These are phyloP conservation scores for Carettochelys insculpta DNA, from an alignment of 2,113 vertebrate genomes.

Conservation along the genomic window DNA sequence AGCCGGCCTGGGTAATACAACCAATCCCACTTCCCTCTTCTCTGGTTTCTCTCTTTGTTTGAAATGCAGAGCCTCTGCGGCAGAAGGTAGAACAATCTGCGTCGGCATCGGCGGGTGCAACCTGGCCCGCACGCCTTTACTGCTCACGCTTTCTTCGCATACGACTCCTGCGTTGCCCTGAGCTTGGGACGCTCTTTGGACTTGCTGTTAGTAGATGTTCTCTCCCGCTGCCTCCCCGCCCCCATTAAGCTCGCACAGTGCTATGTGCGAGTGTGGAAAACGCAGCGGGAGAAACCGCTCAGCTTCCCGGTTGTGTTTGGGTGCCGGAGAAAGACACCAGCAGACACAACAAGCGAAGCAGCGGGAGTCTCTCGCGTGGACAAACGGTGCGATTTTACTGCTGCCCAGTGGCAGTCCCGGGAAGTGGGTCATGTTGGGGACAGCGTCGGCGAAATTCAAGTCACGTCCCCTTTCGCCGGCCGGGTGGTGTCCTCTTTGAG, in stretches of 20 bases:
- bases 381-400: slow-evolving; percentile 68
- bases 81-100: not conserved
- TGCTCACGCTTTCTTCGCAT: not conserved
- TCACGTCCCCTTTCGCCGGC: slow-evolving; percentile 50
- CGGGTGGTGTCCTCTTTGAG: slow-evolving; percentile 66
- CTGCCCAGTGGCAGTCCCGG: slow-evolving; percentile 72
- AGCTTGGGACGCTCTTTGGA: slow-evolving; percentile 22
- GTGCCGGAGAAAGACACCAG: not conserved
- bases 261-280: slow-evolving; percentile 2
- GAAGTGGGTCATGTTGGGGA: slow-evolving; percentile 66
- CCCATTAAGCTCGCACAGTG: slow-evolving; percentile 6
- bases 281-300: slow-evolving; percentile 48
- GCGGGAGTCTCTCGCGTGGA: slow-evolving; percentile 56
- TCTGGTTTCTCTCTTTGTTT: not conserved
- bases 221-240: not conserved
- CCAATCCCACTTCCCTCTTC: not conserved
- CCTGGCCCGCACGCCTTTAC: not conserved
- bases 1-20: slow-evolving; percentile 9
- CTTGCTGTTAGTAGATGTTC: not conserved
- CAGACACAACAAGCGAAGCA: slow-evolving; percentile 10
- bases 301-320: slow-evolving; percentile 30
- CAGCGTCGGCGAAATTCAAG: slow-evolving; percentile 52
- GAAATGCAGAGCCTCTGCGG: not conserved
- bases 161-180: not conserved
- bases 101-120: not conserved